Percentiles rank a stretch among this genome's conserved stretches.
phyloP scores from a whole-genome alignment of 2,888 invertebrate genomes.

The Cyrtodaria siliqua region DNA sequence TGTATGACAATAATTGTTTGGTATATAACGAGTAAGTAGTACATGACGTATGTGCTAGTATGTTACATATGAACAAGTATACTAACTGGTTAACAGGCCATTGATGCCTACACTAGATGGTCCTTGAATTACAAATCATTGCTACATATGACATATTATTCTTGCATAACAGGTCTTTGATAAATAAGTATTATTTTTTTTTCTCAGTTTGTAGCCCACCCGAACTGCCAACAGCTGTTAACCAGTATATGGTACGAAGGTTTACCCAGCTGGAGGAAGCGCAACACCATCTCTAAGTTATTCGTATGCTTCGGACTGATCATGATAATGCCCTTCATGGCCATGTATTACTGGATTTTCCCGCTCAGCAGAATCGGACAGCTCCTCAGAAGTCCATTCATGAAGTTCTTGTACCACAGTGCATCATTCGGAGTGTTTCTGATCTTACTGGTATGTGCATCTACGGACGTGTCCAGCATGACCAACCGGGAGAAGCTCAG shows the following conservation, averaged over 20 bases:
- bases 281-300: constrained; percentile 86
- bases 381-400: constrained; percentile 87
- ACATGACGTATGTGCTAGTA: too few relatives aligned
- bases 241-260: constrained; percentile 88
- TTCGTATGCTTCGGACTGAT: constrained; percentile 86
- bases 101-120: too few relatives aligned
- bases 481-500: constrained; percentile 78
- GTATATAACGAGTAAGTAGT: too few relatives aligned
- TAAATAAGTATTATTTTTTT: too few relatives aligned
- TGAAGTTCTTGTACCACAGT: constrained; percentile 88
- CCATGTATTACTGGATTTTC: constrained; percentile 87
- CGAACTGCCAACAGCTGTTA: constrained; percentile 88
- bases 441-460: constrained; percentile 87
- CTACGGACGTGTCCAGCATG: constrained; percentile 83
- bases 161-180: too few relatives aligned
- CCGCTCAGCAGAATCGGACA: constrained; percentile 87
- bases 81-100: too few relatives aligned
- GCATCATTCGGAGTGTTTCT: constrained; percentile 88
- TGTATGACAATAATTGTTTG: too few relatives aligned
- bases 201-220: constrained; percentile 88
- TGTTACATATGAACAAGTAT: too few relatives aligned
- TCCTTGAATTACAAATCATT: too few relatives aligned
- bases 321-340: constrained; percentile 86
- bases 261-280: constrained; percentile 87
- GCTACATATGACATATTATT: too few relatives aligned